Base-by-base conservation (phyloP, 2,797 vertebrate genomes). In the Sebastolobus altivelis region DNA sequence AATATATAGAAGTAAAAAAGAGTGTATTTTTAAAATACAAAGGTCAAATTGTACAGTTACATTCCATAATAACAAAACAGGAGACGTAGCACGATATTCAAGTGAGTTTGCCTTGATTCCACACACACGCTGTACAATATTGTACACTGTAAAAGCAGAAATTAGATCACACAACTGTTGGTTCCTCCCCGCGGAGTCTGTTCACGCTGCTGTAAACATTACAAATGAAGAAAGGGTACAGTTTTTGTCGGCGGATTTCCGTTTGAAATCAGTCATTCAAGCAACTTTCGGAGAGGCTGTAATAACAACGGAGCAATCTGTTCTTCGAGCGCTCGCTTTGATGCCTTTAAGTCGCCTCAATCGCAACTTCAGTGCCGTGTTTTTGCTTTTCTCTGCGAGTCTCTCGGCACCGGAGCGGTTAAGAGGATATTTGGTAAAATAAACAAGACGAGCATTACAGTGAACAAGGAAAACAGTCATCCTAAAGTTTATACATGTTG, bases 21-120 rank as follows among this genome's bases (percentile, higher is more conserved):
- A 84, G 86, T 98, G 97, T 97, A 97, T 98, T 98, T 97, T 98
- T 97, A 97, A 98, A 98, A 98, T 99, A 99, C 97, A 98, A 97
- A 97, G 96, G 95, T 98, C 95, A 96, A 93, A 92, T 91, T 93
- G 96, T 97, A 99, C 98, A 98, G 96, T 98, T 97, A 98, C 97
- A 97, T 97, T 96, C 97, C 97, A 97, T 97, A 55, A 97, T 97
- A 98, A 93, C 90, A 87, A 91, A 94, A 93, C 90, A 88, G 79
- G 86, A 92, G 86, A 97, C 97, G 94, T 95, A 97, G 97, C 98
- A 97, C 96, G 94, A 97, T 95, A 94, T 96, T 97, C 93, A 92
- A 96, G 97, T 97, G 97, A 97, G 95, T 96, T 90, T 85, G 84
- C 65, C 72, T 96, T 97, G 96, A 13, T 97, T 96, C 96, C 96